Evolutionary conservation across 2,888 invertebrate genomes (phyloP), one percentile per base, ranked within the genome.

Genomic region (Drosophila prolongata): DNA sequence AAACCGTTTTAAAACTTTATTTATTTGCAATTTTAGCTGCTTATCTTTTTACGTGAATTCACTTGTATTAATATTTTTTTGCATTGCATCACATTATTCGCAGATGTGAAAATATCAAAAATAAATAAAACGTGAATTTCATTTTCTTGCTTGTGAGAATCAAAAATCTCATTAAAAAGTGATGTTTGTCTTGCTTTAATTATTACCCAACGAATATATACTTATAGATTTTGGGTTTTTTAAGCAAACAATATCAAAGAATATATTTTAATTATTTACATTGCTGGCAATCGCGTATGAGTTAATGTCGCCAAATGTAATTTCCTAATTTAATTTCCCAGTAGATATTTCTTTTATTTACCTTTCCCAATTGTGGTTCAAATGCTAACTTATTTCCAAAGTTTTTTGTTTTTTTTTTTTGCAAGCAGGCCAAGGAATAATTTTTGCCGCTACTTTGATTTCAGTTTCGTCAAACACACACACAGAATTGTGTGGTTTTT

Each of bases 361-460:
- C 30, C 47, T 30, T 14, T 14, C 14, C 6, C 14, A 49, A 49
- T 49, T 49, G 16, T 13, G 35, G 35, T 34, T 35, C 49, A 35
- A 16, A 49, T 13, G 16, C 14, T 4, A 30, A 34, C 30, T 11
- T 52, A 24, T n/a, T 24, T 38, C 6, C 6, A 38, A 38, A 38
- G 38, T 43, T 30, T 43, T 46, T 16, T 16, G 16, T 16, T 16
- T 16, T 16, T 16, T 16, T 44, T 46, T 47, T 14, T 2, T 6
- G 11, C 34, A 6, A 16, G 16, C 47, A 47, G 6, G 30, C 14
- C 46, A 14, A 3, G 16, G 46, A 62, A 62, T 58, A 13, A 58
- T 40, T 47, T 44, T 42, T 40, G 47, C 35, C 40, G 49, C 30
- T 64, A 54, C 64, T 62, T 62, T 50, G 24, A 49, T 64, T 64